These are phyloP conservation scores for Pao palembangensis DNA, from an alignment of 2,113 vertebrate genomes.

Conservation along the genomic window DNA sequence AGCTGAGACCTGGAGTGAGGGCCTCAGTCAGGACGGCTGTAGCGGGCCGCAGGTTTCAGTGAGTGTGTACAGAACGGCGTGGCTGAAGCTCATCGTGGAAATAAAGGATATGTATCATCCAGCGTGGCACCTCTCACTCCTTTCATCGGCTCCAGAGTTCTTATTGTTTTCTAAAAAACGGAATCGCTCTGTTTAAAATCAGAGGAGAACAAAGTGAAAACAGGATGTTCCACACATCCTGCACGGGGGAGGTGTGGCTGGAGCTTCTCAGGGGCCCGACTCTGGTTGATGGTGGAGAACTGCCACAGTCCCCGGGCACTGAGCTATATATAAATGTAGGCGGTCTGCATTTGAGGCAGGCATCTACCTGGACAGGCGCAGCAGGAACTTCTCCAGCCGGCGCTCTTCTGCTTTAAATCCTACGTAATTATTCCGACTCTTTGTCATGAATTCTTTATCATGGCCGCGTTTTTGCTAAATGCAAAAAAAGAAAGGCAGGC, in stretches of 20 bases:
- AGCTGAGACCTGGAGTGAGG: conserved; percentile 58
- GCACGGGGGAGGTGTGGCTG: too few species aligned
- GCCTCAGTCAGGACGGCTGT: conserved; percentile 49
- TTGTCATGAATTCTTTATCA: conserved; percentile 74
- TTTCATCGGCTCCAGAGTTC: conserved; percentile 11
- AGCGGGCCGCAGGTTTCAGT: conserved; percentile 42
- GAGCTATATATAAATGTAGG: conserved; percentile 32
- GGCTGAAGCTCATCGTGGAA: conserved; percentile 69
- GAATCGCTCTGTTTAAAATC: too few species aligned
- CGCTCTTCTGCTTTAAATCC: conserved; percentile 34
- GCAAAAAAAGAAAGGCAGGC: conserved; percentile 32
- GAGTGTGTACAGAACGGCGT: conserved; percentile 59
- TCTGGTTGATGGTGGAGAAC: conserved; percentile 5
- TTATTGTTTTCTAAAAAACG: too few species aligned
- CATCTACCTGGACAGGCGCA: conserved; percentile 38
- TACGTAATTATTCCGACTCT: conserved; percentile 71
- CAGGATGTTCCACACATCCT: too few species aligned
- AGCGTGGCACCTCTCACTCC: conserved; percentile 20
- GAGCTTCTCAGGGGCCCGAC: neutral
- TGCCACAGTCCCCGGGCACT: conserved; percentile 29
- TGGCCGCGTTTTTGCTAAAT: conserved; percentile 57
- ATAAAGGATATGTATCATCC: conserved; percentile 78
- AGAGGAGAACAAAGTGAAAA: too few species aligned
- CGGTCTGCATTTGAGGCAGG: conserved; percentile 31
- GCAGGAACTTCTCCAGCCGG: conserved; percentile 7